Conservation (phyloP, 2,888 invertebrate genomes). For the Cyaniris semiargus region DNA sequence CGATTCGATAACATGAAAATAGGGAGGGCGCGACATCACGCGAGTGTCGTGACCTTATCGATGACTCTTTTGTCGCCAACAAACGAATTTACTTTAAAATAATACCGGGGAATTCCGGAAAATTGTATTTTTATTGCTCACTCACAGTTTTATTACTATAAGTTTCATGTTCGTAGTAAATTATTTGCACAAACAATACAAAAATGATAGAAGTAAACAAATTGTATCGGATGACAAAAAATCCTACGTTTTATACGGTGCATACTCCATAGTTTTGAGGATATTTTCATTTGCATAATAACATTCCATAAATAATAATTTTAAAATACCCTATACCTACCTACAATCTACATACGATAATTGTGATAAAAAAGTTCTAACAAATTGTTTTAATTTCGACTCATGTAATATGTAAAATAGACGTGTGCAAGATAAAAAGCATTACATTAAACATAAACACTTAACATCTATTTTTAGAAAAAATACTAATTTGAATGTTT, state of each 20-base stretch:
- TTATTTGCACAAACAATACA: not conserved
- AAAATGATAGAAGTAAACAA: not conserved
- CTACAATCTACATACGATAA: too few relatives aligned
- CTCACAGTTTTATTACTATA: slow-evolving; percentile 1
- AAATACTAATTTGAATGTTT: not conserved
- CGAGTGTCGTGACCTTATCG: slow-evolving; percentile 25
- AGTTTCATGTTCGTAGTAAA: not conserved
- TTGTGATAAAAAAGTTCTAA: too few relatives aligned
- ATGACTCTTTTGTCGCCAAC: slow-evolving; percentile 26
- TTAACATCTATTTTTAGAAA: not conserved
- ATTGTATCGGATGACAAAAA: not conserved
- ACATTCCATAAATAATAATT: not conserved
- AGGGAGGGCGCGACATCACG: slow-evolving; percentile 22
- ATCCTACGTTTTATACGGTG: not conserved
- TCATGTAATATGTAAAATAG: too few relatives aligned
- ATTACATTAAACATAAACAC: not conserved
- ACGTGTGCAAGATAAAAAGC: not conserved
- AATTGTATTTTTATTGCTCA: slow-evolving; percentile 22
- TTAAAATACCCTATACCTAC: too few relatives aligned
- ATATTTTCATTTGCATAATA: not conserved
- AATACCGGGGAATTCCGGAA: slow-evolving; percentile 17
- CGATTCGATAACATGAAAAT: slow-evolving; percentile 3
- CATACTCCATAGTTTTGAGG: not conserved
- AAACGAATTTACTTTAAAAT: slow-evolving; percentile 27
- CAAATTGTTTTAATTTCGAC: too few relatives aligned